phyloP scores from a whole-genome alignment of 2,888 invertebrate species.

The Nasonovia ribisnigri region DNA sequence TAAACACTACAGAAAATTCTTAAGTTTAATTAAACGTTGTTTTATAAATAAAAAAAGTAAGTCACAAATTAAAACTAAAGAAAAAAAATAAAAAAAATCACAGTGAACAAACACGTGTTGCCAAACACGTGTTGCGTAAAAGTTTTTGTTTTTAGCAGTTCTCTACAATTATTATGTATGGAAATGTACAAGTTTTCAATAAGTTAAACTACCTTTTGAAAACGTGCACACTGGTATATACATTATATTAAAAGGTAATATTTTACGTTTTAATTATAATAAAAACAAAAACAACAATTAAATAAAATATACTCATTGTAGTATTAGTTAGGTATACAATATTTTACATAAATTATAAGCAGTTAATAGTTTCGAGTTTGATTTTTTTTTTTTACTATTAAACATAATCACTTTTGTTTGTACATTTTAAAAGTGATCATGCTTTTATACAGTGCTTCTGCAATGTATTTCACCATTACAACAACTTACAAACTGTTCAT shows the following conservation, averaged over 20 bases:
- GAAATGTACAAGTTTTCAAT: not conserved
- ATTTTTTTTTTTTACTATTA: not conserved
- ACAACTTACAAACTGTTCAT: not conserved
- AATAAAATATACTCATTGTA: not conserved
- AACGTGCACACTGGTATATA: not conserved
- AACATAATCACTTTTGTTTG: not conserved
- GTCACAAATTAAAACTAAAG: slow-evolving; percentile 10
- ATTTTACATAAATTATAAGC: not conserved
- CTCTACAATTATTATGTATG: slow-evolving; percentile 1
- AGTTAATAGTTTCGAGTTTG: not conserved
- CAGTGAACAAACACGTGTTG: slow-evolving; percentile 24
- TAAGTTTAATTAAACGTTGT: slow-evolving; percentile 24
- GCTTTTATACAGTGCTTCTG: not conserved
- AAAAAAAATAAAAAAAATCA: slow-evolving; percentile 1
- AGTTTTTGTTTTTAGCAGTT: slow-evolving; percentile 20
- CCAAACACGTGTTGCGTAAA: slow-evolving; percentile 51
- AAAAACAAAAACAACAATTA: not conserved
- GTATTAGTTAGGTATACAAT: not conserved
- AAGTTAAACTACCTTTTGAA: not conserved
- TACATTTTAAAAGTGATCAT: not conserved
- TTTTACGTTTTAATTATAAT: not conserved
- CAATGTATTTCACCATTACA: not conserved
- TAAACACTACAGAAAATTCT: not conserved
- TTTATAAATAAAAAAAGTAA: slow-evolving; percentile 22
- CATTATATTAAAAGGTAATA: not conserved